These are phyloP conservation scores for Byasa hedistus DNA, from an alignment of 2,888 invertebrate species.

Conservation along the genomic window DNA sequence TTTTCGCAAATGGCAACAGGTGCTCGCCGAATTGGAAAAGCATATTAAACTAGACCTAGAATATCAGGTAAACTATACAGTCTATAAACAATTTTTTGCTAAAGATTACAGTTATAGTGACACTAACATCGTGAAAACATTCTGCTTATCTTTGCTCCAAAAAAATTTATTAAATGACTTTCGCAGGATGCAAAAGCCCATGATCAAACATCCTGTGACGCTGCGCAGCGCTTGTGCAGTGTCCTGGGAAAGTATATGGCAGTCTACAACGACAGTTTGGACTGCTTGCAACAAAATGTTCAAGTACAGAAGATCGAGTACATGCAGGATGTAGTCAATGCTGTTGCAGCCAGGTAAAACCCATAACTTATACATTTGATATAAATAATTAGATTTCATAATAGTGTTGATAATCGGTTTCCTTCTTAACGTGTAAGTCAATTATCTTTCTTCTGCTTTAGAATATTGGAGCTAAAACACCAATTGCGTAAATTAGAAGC, in stretches of 20 bases:
- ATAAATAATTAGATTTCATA: too few relatives aligned
- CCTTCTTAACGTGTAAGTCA: too few relatives aligned
- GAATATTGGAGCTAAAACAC: constrained; percentile 59
- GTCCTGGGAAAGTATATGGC: constrained; percentile 52
- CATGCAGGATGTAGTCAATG: constrained; percentile 45
- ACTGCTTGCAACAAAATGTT: constrained; percentile 53
- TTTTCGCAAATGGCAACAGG: constrained; percentile 55
- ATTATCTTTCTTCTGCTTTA: constrained; percentile 35
- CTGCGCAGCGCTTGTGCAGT: constrained; percentile 47
- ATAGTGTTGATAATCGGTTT: too few relatives aligned
- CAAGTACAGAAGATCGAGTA: constrained; percentile 60
- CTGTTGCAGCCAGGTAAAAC: constrained; percentile 50
- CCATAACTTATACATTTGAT: too few relatives aligned
- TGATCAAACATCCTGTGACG: constrained; percentile 51
- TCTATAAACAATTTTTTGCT: too few relatives aligned
- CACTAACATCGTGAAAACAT: too few relatives aligned
- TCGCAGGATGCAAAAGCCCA: constrained; percentile 36
- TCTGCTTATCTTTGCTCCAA: too few relatives aligned
- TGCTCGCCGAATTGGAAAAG: constrained; percentile 42
- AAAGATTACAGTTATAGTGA: too few relatives aligned
- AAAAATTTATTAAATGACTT: background rate
- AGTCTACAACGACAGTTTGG: constrained; percentile 52
- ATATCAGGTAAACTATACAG: constrained; percentile 50
- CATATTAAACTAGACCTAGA: constrained; percentile 47
- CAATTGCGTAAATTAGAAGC: constrained; percentile 51